phyloP scores from a whole-genome alignment of 2,113 vertebrate species.

The Brachypteracias leptosomus region DNA sequence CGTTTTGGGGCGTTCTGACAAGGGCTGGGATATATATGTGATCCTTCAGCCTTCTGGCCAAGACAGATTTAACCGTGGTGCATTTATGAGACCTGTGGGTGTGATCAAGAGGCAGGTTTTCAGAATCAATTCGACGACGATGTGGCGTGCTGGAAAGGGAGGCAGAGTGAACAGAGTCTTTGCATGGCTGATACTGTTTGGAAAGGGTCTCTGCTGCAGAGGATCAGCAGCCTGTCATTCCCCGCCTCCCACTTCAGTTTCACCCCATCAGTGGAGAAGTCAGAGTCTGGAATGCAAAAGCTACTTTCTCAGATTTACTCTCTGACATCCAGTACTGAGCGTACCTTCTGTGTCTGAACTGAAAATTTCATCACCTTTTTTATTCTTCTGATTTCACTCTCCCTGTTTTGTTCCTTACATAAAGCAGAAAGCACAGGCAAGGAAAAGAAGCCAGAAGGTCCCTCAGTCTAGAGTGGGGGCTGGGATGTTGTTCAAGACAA shows the following conservation, averaged over 20 bases:
- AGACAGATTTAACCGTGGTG: neutral
- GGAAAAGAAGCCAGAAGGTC: constrained; percentile 26
- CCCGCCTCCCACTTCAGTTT: neutral
- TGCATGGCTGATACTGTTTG: neutral
- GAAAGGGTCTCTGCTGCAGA: constrained; percentile 13
- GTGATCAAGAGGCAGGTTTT: constrained; percentile 39
- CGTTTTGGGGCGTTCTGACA: neutral
- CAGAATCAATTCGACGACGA: neutral
- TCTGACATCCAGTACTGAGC: constrained; percentile 29
- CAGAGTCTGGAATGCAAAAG: constrained; percentile 17
- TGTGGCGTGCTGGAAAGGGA: neutral
- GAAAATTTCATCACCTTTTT: constrained; percentile 52
- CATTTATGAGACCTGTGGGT: constrained; percentile 46
- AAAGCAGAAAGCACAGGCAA: constrained; percentile 1
- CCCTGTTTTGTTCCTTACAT: neutral
- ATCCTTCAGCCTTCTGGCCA: neutral
- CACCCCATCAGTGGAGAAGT: constrained; percentile 24
- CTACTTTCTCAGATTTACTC: constrained; percentile 40
- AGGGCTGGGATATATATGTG: neutral
- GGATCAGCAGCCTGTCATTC: constrained; percentile 22
- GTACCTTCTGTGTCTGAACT: constrained; percentile 38
- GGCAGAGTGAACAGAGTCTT: neutral
- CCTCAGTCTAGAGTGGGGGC: neutral
- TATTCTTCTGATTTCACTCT: constrained; percentile 18
- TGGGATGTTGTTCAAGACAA: constrained; percentile 14